A percentile compares a stretch with the other conserved stretches of the same genome.
Conservation (phyloP, 1,140 invertebrate genomes). For the Drosophila nigrodunni region DNA sequence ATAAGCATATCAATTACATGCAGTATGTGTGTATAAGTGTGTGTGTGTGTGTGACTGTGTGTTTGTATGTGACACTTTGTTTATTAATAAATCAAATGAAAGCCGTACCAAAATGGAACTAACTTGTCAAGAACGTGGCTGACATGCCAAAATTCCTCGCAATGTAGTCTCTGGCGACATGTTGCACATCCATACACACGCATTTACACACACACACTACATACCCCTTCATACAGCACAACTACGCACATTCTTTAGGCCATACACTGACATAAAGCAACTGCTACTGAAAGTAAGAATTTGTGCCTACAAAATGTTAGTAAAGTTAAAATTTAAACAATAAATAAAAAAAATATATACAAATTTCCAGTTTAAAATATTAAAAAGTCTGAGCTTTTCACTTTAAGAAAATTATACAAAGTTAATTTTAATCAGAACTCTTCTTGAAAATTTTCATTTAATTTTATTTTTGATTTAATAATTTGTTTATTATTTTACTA, state of each 20-base stretch:
- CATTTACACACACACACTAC: neutral
- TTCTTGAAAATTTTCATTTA: too few species aligned
- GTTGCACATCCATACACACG: conserved; percentile 28
- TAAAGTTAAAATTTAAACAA: too few species aligned
- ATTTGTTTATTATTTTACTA: too few species aligned
- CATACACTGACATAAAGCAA: neutral
- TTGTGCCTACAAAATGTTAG: too few species aligned
- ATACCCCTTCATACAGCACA: neutral
- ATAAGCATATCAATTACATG: conserved; percentile 69
- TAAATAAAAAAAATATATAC: too few species aligned
- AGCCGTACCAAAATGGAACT: conserved; percentile 58
- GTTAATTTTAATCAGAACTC: too few species aligned
- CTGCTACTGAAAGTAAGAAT: too few species aligned
- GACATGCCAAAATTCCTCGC: conserved; percentile 54
- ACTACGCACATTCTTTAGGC: conserved; percentile 32
- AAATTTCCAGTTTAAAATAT: too few species aligned
- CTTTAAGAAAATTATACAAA: too few species aligned
- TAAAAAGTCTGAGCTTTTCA: too few species aligned
- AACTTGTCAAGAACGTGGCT: conserved; percentile 67
- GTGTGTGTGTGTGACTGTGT: conserved; percentile 5
- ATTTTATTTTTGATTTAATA: too few species aligned
- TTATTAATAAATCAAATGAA: conserved; percentile 76
- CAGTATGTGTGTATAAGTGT: conserved; percentile 9
- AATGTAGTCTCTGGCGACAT: conserved; percentile 59
- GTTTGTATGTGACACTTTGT: conserved; percentile 49